phyloP scores from a whole-genome alignment of 2,113 vertebrate genomes.

The Spermophilus dauricus region DNA sequence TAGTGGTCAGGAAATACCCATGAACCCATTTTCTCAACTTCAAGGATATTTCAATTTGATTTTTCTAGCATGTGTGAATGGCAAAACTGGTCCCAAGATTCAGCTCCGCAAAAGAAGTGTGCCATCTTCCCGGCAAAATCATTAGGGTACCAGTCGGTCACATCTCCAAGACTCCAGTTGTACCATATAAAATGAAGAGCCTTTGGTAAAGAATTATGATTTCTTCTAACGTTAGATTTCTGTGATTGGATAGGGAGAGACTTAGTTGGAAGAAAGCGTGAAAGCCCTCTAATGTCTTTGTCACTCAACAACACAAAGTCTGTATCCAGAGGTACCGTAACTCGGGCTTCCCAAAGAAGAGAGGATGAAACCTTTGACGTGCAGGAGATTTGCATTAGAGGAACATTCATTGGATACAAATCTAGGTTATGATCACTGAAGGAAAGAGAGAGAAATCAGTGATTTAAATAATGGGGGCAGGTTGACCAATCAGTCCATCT shows the following conservation, averaged over 20 bases:
- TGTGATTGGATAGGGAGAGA: background rate
- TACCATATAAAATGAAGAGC: background rate
- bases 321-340: background rate
- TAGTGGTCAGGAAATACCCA: conserved; percentile 7
- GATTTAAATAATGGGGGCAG: background rate
- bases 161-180: background rate
- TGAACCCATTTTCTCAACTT: background rate
- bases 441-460: background rate
- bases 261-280: background rate
- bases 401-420: background rate
- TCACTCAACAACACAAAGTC: background rate
- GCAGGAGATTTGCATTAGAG: background rate
- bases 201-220: background rate
- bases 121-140: background rate
- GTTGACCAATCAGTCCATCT: background rate
- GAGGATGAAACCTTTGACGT: background rate
- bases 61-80: background rate
- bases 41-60: background rate
- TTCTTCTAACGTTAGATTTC: background rate
- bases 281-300: background rate
- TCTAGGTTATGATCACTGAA: background rate
- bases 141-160: background rate
- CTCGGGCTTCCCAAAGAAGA: background rate
- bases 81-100: background rate
- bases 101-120: background rate